Conservation (phyloP, 2,113 vertebrate species). For the Anhinga rufa region DNA sequence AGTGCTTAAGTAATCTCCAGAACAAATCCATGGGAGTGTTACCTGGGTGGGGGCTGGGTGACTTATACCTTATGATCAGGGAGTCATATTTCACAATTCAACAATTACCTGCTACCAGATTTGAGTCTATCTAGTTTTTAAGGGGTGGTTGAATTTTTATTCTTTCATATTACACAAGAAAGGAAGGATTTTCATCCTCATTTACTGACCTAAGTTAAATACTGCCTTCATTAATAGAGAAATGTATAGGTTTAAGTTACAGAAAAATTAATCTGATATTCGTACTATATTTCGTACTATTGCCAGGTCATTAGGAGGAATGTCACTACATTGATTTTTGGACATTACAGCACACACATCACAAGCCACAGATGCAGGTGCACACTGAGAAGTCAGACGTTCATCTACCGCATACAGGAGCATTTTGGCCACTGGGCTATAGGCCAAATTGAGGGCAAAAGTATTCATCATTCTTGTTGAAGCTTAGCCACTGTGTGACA, state of each 20-base stretch:
- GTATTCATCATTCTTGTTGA: neutral
- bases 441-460: neutral
- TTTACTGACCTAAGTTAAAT: neutral
- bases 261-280: neutral
- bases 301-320: neutral
- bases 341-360: neutral
- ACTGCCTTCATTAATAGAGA: neutral
- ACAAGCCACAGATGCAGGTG: neutral
- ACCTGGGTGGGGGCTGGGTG: neutral
- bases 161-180: neutral
- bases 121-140: neutral
- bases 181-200: neutral
- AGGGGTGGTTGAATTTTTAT: neutral
- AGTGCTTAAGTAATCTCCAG: neutral
- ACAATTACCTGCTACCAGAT: neutral
- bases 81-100: neutral
- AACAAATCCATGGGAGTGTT: neutral
- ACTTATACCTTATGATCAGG: neutral
- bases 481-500: neutral
- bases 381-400: neutral
- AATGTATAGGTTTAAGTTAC: neutral
- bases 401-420: neutral
- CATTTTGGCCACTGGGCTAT: neutral
- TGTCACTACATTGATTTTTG: neutral
- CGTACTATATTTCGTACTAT: neutral